phyloP scores from a whole-genome alignment of 2,113 vertebrate genomes.

The Dicaeum eximium region DNA sequence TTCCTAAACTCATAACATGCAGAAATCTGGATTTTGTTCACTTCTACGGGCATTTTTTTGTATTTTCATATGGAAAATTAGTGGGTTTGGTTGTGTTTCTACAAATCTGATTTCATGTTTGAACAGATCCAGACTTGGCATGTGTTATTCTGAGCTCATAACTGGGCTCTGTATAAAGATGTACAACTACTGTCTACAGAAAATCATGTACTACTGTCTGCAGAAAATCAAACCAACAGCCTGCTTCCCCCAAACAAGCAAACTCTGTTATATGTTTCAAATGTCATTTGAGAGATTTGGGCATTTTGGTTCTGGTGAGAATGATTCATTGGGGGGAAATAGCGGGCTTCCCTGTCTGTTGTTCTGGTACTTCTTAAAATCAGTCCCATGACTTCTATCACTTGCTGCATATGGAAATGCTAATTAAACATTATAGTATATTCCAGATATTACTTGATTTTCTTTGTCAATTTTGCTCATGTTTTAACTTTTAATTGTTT shows the following conservation, averaged over 20 bases:
- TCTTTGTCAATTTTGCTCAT: neutral
- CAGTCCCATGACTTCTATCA: neutral
- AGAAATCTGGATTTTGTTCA: neutral
- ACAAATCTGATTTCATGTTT: neutral
- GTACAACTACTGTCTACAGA: neutral
- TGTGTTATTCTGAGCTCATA: neutral
- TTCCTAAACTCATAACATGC: neutral
- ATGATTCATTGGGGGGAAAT: neutral
- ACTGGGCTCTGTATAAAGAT: neutral
- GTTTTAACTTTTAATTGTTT: neutral
- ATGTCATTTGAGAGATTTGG: neutral
- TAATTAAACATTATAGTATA: neutral
- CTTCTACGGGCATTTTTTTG: neutral
- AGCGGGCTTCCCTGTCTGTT: neutral
- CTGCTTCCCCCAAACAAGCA: neutral
- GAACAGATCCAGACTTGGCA: neutral
- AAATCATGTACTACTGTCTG: neutral
- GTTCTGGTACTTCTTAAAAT: neutral
- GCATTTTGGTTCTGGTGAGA: neutral
- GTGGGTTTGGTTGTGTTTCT: neutral
- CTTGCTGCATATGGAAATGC: neutral
- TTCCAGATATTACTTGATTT: neutral
- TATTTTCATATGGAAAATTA: neutral
- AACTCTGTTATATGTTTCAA: neutral
- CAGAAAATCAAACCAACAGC: neutral